phyloP scores from a whole-genome alignment of 2,888 invertebrate genomes.

The Melolontha melolontha region DNA sequence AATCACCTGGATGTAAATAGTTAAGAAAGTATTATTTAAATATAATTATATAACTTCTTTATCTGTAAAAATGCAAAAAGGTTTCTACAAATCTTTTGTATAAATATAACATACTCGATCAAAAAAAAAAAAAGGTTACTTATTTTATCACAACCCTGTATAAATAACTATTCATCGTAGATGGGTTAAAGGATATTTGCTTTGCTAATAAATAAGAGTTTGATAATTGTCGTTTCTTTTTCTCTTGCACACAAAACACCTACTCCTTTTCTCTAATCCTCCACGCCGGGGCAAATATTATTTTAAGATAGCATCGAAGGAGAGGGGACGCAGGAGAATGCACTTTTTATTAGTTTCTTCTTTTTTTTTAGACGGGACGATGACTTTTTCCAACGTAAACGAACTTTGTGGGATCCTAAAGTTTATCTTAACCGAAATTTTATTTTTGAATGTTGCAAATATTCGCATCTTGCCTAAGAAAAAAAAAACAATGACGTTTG shows the following conservation, averaged over 20 bases:
- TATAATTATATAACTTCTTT: too few species aligned
- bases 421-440: constrained; percentile 32
- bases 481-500: constrained; percentile 17
- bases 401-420: constrained; percentile 23
- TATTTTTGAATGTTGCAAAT: constrained; percentile 36
- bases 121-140: too few species aligned
- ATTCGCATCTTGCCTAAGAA: constrained; percentile 19
- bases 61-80: too few species aligned
- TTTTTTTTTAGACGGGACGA: constrained; percentile 14
- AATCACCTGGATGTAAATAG: too few species aligned
- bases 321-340: background rate
- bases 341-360: constrained; percentile 12
- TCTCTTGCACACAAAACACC: constrained; percentile 27
- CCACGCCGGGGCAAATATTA: constrained; percentile 37
- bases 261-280: constrained; percentile 37
- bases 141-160: constrained; percentile 3
- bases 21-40: too few species aligned
- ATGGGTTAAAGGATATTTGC: constrained; percentile 48
- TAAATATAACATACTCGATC: too few species aligned
- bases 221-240: constrained; percentile 49
- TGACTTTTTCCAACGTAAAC: constrained; percentile 31
- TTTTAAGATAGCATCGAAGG: constrained; percentile 35
- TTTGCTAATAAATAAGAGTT: constrained; percentile 51
- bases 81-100: too few species aligned
- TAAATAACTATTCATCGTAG: background rate